Conservation (phyloP, 2,888 invertebrate species). For the Buathra laborator region DNA sequence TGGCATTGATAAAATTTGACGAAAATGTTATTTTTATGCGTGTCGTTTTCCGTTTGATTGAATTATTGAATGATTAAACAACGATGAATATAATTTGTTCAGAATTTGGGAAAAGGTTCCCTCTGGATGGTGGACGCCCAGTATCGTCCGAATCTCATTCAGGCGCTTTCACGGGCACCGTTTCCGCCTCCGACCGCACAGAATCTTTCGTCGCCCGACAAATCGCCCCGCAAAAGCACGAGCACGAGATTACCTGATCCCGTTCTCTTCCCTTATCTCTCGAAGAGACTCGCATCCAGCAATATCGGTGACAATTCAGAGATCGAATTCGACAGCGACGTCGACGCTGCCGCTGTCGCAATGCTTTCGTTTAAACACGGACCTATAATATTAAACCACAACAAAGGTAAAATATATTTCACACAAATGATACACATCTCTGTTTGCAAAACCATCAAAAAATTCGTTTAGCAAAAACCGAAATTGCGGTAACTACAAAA, state of each 20-base stretch:
- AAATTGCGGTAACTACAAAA: not conserved
- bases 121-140: constrained; percentile 98
- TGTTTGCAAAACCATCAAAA: not conserved
- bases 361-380: constrained; percentile 96
- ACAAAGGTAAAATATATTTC: constrained; percentile 79
- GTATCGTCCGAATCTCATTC: constrained; percentile 94
- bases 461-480: not conserved
- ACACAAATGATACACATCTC: not conserved
- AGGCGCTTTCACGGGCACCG: constrained; percentile 96
- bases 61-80: not conserved
- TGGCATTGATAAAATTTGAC: constrained; percentile 4
- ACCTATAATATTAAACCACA: constrained; percentile 88
- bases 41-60: not conserved
- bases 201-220: constrained; percentile 81
- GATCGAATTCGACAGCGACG: constrained; percentile 88
- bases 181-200: constrained; percentile 88
- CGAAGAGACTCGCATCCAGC: constrained; percentile 88
- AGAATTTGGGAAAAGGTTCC: constrained; percentile 98
- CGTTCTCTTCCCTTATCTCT: constrained; percentile 93
- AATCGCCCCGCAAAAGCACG: constrained; percentile 79
- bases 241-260: constrained; percentile 89
- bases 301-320: constrained; percentile 81
- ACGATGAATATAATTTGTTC: constrained; percentile 75
- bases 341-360: constrained; percentile 92
- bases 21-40: not conserved